Evolutionary conservation across 1,140 invertebrate genomes (phyloP).

Genomic region (Apis florea): DNA sequence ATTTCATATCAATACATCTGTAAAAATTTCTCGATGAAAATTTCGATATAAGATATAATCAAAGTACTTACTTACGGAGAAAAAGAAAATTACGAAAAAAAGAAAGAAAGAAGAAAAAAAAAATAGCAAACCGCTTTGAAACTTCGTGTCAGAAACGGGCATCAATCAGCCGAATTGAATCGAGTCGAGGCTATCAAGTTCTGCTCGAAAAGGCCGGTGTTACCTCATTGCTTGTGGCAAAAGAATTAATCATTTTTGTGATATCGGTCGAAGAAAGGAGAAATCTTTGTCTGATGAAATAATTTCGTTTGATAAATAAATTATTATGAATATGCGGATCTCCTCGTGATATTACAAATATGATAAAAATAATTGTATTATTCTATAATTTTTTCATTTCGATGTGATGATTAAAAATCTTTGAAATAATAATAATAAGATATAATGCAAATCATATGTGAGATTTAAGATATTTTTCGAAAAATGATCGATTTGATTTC

Average conservation of each 20-base stretch:
- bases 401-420: too few relatives aligned
- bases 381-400: too few relatives aligned
- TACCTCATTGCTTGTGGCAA: neutral
- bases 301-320: neutral
- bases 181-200: conserved; percentile 57
- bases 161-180: conserved; percentile 39
- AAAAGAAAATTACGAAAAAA: neutral
- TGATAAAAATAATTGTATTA: too few relatives aligned
- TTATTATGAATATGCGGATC: neutral
- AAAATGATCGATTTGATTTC: too few relatives aligned
- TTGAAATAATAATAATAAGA: too few relatives aligned
- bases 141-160: conserved; percentile 13
- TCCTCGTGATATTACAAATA: too few relatives aligned
- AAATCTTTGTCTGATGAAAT: neutral
- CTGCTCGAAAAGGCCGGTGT: conserved; percentile 22
- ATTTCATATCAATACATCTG: neutral
- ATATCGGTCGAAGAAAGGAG: neutral
- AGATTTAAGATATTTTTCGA: too few relatives aligned
- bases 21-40: neutral
- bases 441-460: too few relatives aligned
- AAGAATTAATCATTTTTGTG: conserved; percentile 6
- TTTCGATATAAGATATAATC: too few relatives aligned
- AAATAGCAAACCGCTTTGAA: neutral
- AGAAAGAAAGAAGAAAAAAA: neutral
- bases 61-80: neutral